A percentile compares a stretch with the other conserved stretches of the same genome.
These are phyloP conservation scores for Echiichthys vipera DNA, from an alignment of 2,797 vertebrate species.

Conservation along the genomic window DNA sequence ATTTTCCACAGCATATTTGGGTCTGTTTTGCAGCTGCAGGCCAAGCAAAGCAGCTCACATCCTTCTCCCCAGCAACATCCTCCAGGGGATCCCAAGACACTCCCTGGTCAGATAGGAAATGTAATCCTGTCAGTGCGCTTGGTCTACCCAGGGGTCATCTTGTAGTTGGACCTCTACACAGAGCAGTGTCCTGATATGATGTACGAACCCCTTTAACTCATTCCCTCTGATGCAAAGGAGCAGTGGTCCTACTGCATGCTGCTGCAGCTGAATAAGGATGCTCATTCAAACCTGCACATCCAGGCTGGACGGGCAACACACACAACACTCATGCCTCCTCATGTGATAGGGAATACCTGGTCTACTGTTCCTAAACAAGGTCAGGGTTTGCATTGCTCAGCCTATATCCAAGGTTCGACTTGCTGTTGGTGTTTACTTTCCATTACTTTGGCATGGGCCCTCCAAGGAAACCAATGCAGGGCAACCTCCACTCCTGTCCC, in stretches of 20 bases:
- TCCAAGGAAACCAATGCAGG: not conserved
- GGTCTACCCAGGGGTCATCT: not conserved
- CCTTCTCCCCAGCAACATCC: not conserved
- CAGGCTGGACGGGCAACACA: not conserved
- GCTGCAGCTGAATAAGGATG: not conserved
- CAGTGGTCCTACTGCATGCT: not conserved
- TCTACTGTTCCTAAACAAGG: not conserved
- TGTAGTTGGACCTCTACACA: not conserved
- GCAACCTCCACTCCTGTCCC: not conserved
- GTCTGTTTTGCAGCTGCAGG: not conserved
- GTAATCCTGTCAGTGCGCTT: not conserved
- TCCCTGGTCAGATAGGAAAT: not conserved
- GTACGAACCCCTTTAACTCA: not conserved
- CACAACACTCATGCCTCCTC: not conserved
- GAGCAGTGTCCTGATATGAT: not conserved
- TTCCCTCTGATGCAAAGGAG: not conserved
- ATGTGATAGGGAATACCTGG: not conserved
- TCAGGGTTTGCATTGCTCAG: not conserved
- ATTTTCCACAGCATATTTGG: not conserved
- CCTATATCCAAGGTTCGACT: not conserved
- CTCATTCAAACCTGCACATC: not conserved
- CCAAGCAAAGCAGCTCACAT: not conserved
- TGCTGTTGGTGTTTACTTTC: not conserved
- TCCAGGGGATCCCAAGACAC: not conserved
- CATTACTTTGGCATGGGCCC: not conserved